These are phyloP conservation scores for Philantomba maxwellii DNA, from an alignment of 2,113 vertebrate genomes.

Conservation along the genomic window DNA sequence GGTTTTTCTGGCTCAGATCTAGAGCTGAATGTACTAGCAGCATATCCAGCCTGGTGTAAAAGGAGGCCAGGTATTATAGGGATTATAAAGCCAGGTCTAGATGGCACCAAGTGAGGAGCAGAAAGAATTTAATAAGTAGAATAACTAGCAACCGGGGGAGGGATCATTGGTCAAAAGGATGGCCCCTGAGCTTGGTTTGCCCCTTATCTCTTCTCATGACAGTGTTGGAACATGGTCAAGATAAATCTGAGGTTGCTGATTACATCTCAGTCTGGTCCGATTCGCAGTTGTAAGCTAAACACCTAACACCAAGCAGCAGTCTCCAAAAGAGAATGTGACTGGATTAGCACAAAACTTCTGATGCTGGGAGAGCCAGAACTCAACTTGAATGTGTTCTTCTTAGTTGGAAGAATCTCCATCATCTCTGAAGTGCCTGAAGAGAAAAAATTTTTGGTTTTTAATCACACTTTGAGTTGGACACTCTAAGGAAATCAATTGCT, in stretches of 20 bases:
- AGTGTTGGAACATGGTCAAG: neutral
- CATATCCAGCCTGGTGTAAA: neutral
- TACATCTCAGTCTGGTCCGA: neutral
- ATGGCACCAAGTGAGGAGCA: neutral
- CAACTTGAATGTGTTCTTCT: neutral
- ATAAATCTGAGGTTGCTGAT: neutral
- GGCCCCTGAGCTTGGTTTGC: neutral
- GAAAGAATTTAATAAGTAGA: neutral
- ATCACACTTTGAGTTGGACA: neutral
- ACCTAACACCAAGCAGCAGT: neutral
- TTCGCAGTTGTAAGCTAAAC: neutral
- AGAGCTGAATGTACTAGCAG: neutral
- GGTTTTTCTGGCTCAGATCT: neutral
- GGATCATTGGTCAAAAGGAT: neutral
- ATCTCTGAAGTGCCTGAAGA: neutral
- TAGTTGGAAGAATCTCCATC: neutral
- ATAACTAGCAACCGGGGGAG: neutral
- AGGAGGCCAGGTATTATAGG: neutral
- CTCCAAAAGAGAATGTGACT: neutral
- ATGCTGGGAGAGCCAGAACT: neutral
- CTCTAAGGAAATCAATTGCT: neutral
- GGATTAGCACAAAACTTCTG: neutral
- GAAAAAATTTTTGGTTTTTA: neutral
- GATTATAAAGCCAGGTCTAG: neutral
- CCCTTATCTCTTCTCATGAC: neutral